Conservation (phyloP, 2,797 vertebrate genomes). For the Pelodytes ibericus region DNA sequence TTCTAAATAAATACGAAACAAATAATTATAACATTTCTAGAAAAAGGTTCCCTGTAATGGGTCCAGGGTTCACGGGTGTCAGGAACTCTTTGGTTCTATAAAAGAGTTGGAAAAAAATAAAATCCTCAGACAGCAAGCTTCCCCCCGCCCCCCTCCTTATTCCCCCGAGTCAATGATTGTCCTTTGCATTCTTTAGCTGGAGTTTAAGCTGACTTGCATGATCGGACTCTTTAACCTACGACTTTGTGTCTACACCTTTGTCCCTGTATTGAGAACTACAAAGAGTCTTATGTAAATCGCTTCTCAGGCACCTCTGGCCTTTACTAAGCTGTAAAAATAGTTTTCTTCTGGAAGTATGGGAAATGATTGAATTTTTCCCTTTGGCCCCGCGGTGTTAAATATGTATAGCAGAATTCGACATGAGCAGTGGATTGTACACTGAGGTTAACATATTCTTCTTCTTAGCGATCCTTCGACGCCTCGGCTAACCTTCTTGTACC, state of each 20-base stretch:
- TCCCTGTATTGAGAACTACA: constrained; percentile 39
- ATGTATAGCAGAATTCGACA: constrained; percentile 42
- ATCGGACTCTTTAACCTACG: constrained; percentile 6
- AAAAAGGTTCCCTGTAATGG: neutral
- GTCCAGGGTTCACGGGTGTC: neutral
- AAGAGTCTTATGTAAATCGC: constrained; percentile 47
- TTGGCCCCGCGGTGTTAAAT: constrained; percentile 33
- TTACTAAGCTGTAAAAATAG: constrained; percentile 26
- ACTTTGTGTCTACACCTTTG: constrained; percentile 29
- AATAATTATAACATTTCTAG: neutral
- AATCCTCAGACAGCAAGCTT: constrained; percentile 25
- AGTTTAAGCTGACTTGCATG: constrained; percentile 6
- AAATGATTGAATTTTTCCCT: constrained; percentile 27
- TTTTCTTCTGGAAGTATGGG: constrained; percentile 19
- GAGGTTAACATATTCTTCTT: constrained; percentile 43
- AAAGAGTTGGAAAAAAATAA: neutral
- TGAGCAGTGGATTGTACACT: neutral
- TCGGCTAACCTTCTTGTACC: constrained; percentile 22
- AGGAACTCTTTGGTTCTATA: neutral
- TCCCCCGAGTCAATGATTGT: neutral
- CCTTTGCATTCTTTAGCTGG: constrained; percentile 22
- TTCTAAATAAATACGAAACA: neutral
- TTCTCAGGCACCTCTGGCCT: constrained; percentile 39
- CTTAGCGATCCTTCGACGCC: constrained; percentile 42
- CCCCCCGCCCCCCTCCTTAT: neutral